phyloP scores from a whole-genome alignment of 2,888 invertebrate genomes.

The Drosophila bunnanda region DNA sequence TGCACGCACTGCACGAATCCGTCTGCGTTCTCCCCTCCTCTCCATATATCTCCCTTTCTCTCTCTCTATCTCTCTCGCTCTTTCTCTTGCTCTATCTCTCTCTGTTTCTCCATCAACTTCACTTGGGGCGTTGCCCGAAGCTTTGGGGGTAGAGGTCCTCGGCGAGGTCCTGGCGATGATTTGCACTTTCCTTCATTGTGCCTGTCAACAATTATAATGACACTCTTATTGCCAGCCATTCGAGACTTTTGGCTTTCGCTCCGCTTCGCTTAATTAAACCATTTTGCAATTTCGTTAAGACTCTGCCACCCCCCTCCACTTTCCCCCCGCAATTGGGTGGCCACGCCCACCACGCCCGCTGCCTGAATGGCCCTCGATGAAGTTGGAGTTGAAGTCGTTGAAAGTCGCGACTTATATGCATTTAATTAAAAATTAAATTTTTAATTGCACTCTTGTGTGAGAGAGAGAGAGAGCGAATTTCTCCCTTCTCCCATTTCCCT shows the following conservation, averaged over 20 bases:
- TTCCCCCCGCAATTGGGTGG: slow-evolving; percentile 14
- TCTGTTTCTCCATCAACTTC: slow-evolving; percentile 23
- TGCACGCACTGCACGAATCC: slow-evolving; percentile 66
- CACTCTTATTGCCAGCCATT: slow-evolving; percentile 74
- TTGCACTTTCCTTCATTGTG: slow-evolving; percentile 55
- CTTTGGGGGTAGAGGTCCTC: slow-evolving; percentile 8
- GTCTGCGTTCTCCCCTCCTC: slow-evolving; percentile 16
- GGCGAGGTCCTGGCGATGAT: slow-evolving; percentile 44
- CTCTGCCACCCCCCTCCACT: slow-evolving; percentile 20
- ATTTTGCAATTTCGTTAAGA: slow-evolving; percentile 70
- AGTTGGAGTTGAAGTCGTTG: slow-evolving; percentile 19
- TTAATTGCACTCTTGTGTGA: slow-evolving; percentile 75
- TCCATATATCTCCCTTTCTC: too few relatives aligned
- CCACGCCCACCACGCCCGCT: slow-evolving; percentile 27
- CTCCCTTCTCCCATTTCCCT: slow-evolving; percentile 42
- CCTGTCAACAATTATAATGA: slow-evolving; percentile 67
- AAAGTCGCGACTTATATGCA: slow-evolving; percentile 47
- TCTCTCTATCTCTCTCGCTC: background rate
- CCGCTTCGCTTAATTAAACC: slow-evolving; percentile 74
- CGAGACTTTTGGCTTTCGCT: slow-evolving; percentile 42
- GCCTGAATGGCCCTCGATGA: slow-evolving; percentile 25
- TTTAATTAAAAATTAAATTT: slow-evolving; percentile 69
- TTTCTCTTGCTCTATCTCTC: background rate
- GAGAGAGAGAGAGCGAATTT: slow-evolving; percentile 56
- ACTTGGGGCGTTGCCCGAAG: slow-evolving; percentile 55